Conservation (phyloP, 2,797 vertebrate species). For the Coendou prehensilis region DNA sequence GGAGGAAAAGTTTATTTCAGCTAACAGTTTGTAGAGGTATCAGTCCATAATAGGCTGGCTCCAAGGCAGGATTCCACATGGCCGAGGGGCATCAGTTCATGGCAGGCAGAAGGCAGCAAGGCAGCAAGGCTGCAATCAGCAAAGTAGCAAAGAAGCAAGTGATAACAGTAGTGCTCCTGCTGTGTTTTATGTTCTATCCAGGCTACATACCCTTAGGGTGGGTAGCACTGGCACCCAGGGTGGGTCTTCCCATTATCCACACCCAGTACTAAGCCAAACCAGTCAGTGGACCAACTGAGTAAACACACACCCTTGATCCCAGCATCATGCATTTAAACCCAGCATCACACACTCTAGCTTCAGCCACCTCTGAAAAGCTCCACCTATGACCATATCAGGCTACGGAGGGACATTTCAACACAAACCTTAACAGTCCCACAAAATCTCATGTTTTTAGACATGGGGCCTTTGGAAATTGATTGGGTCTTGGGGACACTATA, state of each 20-base stretch:
- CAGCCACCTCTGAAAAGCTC: background rate
- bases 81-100: background rate
- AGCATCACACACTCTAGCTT: background rate
- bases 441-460: background rate
- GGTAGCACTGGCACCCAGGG: background rate
- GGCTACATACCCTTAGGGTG: background rate
- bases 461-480: background rate
- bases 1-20: background rate
- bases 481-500: background rate
- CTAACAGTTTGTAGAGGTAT: background rate
- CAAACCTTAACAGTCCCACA: background rate
- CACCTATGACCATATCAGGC: background rate
- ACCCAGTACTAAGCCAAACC: background rate
- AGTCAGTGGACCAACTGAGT: background rate
- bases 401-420: background rate
- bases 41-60: background rate
- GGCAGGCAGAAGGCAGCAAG: background rate
- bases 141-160: background rate
- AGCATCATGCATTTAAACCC: background rate
- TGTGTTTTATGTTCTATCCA: background rate
- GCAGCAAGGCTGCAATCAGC: background rate
- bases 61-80: background rate
- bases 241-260: background rate
- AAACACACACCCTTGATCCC: background rate
- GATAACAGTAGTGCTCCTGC: background rate